Conservation (phyloP, 2,888 invertebrate species). For the Muschampia staudingeri region DNA sequence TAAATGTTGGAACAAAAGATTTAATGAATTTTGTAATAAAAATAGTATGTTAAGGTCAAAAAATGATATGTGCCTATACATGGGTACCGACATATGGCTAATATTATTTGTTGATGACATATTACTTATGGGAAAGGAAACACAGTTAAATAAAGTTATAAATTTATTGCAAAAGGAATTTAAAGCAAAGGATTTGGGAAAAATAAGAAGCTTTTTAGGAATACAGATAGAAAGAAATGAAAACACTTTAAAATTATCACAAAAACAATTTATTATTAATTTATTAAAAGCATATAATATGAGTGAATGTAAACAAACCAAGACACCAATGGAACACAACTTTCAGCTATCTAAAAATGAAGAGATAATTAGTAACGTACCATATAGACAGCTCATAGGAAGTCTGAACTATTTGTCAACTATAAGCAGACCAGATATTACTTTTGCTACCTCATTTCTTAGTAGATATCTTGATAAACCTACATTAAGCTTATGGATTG, state of each 20-base stretch:
- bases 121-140: constrained; percentile 30
- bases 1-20: background rate
- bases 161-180: constrained; percentile 46
- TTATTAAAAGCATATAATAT: background rate
- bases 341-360: background rate
- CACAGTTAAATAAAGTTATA: constrained; percentile 32
- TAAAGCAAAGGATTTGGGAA: constrained; percentile 52
- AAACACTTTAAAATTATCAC: constrained; percentile 16
- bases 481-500: background rate
- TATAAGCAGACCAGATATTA: constrained; percentile 21
- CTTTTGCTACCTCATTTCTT: constrained; percentile 24
- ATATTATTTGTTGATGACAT: constrained; percentile 50
- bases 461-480: constrained; percentile 14
- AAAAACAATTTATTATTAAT: background rate
- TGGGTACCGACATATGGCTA: constrained; percentile 16
- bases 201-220: constrained; percentile 48
- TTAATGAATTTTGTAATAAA: background rate
- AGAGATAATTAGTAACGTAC: background rate
- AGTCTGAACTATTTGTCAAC: constrained; percentile 4
- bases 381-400: constrained; percentile 34
- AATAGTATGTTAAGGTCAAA: constrained; percentile 43
- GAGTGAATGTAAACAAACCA: background rate
- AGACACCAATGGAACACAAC: background rate
- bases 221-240: constrained; percentile 28
- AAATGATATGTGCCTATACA: constrained; percentile 52